Percentiles rank a stretch among this genome's conserved stretches.
phyloP scores from a whole-genome alignment of 2,888 invertebrate genomes.

The Boloria selene region DNA sequence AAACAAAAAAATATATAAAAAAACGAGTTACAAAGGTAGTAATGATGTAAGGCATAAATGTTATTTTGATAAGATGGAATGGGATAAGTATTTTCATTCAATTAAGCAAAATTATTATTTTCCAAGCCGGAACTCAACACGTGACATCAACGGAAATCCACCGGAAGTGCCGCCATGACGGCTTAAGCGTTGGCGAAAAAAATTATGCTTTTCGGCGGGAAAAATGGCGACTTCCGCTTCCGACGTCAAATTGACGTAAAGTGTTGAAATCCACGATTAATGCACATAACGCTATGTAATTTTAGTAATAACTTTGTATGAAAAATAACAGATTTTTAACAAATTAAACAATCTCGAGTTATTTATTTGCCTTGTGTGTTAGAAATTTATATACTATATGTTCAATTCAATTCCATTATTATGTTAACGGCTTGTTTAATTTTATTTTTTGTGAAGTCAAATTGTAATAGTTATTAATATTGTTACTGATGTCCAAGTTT shows the following conservation, averaged over 20 bases:
- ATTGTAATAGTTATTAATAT: too few species aligned
- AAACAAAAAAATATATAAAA: too few species aligned
- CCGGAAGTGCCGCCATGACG: conserved; percentile 70
- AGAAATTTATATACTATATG: too few species aligned
- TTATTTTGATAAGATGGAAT: too few species aligned
- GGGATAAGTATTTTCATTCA: conserved; percentile 21
- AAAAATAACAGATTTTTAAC: not conserved
- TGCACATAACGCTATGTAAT: conserved; percentile 18
- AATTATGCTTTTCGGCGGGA: conserved; percentile 75
- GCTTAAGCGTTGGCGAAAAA: conserved; percentile 68
- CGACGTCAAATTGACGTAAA: conserved; percentile 45
- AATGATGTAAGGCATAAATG: too few species aligned
- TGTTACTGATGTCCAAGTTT: too few species aligned
- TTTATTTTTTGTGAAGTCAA: too few species aligned
- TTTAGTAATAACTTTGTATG: not conserved
- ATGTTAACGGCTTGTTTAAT: too few species aligned
- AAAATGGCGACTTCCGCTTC: conserved; percentile 68
- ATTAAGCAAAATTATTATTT: conserved; percentile 34
- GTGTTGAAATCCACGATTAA: conserved; percentile 38
- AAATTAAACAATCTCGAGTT: not conserved
- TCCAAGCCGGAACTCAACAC: conserved; percentile 45
- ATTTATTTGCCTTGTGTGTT: too few species aligned
- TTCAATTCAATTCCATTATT: too few species aligned
- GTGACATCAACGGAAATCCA: conserved; percentile 65
- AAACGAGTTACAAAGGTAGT: too few species aligned